phyloP scores from a whole-genome alignment of 2,113 vertebrate species.

The Urocitellus parryii region DNA sequence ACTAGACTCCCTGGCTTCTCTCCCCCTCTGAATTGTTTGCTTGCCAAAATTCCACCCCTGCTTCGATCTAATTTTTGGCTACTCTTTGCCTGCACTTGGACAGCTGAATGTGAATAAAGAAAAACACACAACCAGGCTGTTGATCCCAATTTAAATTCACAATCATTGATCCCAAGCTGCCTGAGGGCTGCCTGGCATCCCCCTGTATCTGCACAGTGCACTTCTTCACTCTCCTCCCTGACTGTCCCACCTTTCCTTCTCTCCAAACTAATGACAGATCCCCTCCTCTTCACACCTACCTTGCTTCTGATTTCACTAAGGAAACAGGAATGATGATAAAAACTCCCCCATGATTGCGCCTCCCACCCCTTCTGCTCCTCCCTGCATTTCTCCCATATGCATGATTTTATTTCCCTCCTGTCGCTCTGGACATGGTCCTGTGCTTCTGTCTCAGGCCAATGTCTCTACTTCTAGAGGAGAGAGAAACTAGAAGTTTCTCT shows the following conservation, averaged over 20 bases:
- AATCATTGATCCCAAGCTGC: neutral
- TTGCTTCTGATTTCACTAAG: neutral
- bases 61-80: neutral
- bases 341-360: neutral
- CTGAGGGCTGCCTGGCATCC: neutral
- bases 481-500: too few species aligned
- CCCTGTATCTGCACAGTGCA: fast-evolving
- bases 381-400: fast-evolving
- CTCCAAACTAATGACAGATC: neutral
- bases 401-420: neutral
- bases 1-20: constrained; percentile 11
- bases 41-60: constrained; percentile 38
- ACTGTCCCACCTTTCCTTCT: neutral
- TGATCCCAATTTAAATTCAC: neutral
- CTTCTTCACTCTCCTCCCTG: neutral
- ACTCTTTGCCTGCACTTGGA: constrained; percentile 26
- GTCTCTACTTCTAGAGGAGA: neutral
- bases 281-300: neutral
- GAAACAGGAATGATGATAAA: neutral
- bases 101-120: neutral
- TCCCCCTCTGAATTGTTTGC: neutral
- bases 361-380: neutral
- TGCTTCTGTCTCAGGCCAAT: neutral
- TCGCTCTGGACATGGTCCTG: neutral
- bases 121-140: neutral